Conservation (phyloP, 2,797 vertebrate genomes). For the Ictinia mississippiensis region DNA sequence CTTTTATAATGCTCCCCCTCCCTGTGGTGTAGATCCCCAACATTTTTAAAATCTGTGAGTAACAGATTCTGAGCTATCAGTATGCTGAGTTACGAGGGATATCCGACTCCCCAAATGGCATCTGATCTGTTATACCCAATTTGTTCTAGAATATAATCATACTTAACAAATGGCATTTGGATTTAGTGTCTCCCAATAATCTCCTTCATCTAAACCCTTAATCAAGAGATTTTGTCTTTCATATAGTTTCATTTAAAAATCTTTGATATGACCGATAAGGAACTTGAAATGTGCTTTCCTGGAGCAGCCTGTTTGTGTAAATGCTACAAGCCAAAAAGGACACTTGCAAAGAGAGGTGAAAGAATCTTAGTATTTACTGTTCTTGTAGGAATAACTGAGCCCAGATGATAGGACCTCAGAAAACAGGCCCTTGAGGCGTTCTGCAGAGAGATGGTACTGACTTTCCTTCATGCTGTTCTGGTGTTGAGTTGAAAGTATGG, state of each 20-base stretch:
- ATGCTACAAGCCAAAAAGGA: not conserved
- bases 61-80: not conserved
- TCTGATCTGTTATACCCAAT: not conserved
- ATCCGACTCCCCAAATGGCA: not conserved
- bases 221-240: not conserved
- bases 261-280: not conserved
- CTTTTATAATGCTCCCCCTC: not conserved
- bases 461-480: not conserved
- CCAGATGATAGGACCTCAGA: not conserved
- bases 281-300: not conserved
- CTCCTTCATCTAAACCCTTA: not conserved
- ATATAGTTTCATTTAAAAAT: not conserved
- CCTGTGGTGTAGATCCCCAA: not conserved
- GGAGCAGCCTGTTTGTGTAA: not conserved
- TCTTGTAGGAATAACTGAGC: not conserved
- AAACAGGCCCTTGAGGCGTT: fast-evolving
- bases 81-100: not conserved
- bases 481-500: not conserved
- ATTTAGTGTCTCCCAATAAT: not conserved
- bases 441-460: not conserved
- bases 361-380: not conserved
- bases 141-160: not conserved
- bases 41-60: not conserved
- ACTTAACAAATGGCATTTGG: not conserved
- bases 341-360: not conserved